Evolutionary conservation across 2,888 invertebrate species (phyloP).

Genomic region (Ceramica pisi): DNA sequence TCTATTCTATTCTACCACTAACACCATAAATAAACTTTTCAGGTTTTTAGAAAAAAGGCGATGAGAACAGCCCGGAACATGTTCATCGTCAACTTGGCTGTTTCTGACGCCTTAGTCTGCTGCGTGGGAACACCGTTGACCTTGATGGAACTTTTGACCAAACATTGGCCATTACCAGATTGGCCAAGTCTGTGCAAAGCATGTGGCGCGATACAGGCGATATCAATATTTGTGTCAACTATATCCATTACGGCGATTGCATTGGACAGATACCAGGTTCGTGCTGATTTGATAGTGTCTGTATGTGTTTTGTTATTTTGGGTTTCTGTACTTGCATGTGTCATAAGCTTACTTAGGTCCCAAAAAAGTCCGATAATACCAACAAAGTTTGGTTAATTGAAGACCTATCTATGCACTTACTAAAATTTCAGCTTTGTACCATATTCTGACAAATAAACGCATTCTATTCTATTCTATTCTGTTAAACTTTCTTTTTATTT

Average conservation of each 20-base stretch:
- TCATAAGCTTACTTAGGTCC: no score
- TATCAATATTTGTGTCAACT: constrained; percentile 98
- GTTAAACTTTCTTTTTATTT: no score
- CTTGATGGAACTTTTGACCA: constrained; percentile 95
- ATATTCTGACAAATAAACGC: no score
- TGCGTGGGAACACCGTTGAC: constrained; percentile 97
- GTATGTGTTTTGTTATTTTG: constrained; percentile 26
- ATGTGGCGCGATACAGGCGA: constrained; percentile 96
- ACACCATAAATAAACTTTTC: constrained; percentile 65
- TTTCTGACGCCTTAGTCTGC: constrained; percentile 96
- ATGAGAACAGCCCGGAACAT: constrained; percentile 98
- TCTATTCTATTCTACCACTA: no score
- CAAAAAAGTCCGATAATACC: no score
- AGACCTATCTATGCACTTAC: no score
- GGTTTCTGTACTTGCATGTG: not conserved
- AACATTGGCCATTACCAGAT: constrained; percentile 96
- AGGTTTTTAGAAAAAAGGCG: constrained; percentile 95
- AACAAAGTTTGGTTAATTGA: no score
- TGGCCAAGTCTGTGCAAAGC: constrained; percentile 95
- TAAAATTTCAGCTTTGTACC: no score
- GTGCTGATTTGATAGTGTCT: constrained; percentile 40
- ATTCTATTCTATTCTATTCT: no score
- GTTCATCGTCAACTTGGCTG: constrained; percentile 97
- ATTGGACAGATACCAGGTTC: constrained; percentile 95
- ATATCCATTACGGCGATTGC: constrained; percentile 98